Conservation (phyloP, 2,797 vertebrate species). For the Smutsia temminckii region DNA sequence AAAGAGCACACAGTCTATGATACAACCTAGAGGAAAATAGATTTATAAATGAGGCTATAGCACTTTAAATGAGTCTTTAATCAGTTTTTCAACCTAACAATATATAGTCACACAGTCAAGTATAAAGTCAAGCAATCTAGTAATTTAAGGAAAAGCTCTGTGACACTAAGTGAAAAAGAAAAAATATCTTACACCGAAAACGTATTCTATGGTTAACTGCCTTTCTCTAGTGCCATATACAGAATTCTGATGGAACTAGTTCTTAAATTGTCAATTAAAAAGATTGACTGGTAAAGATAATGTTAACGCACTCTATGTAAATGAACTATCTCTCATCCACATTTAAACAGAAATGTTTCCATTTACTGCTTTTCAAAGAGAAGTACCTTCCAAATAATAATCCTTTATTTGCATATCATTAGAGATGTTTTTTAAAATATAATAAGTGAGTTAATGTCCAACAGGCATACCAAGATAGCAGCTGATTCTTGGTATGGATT, state of each 20-base stretch:
- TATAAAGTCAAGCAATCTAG: not conserved
- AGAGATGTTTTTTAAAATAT: constrained; percentile 42
- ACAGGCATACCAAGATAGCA: constrained; percentile 25
- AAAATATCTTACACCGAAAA: constrained; percentile 32
- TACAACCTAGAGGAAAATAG: constrained; percentile 29
- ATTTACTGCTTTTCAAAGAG: constrained; percentile 60
- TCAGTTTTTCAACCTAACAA: constrained; percentile 54
- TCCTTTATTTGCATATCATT: constrained; percentile 34
- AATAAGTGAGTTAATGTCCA: not conserved
- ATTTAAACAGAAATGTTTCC: constrained; percentile 50
- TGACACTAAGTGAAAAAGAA: constrained; percentile 58
- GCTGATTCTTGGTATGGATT: not conserved
- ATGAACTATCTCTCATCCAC: not conserved
- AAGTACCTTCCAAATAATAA: constrained; percentile 53
- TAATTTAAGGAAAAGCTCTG: constrained; percentile 40
- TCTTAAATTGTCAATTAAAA: constrained; percentile 47
- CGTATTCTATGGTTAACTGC: constrained; percentile 64
- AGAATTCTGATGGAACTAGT: constrained; percentile 18
- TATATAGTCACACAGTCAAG: constrained; percentile 26
- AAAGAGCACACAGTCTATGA: not conserved
- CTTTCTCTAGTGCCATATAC: constrained; percentile 20
- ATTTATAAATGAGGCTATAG: constrained; percentile 20
- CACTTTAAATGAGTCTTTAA: constrained; percentile 37
- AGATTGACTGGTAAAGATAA: constrained; percentile 33
- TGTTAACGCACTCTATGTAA: constrained; percentile 21